Percentiles rank a stretch among this genome's conserved stretches.
Evolutionary conservation across 1,140 invertebrate species (phyloP).

Genomic region (Trichonephila clavata): DNA sequence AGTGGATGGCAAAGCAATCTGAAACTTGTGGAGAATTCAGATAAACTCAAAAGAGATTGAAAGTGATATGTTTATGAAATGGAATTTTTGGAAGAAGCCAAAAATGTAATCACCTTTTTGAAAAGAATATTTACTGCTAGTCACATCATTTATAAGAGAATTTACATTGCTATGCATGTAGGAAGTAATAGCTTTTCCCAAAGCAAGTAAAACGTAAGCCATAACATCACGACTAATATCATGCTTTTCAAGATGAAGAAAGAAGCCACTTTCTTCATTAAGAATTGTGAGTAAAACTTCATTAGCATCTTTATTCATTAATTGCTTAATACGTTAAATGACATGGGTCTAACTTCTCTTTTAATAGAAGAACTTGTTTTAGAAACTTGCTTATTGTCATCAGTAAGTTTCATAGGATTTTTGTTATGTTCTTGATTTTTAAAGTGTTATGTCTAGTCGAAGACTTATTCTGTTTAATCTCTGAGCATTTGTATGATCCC

Average conservation of each 20-base stretch:
- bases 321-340: background rate
- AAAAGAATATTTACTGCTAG: background rate
- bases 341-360: background rate
- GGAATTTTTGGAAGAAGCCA: background rate
- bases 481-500: no score
- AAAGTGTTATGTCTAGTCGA: no score
- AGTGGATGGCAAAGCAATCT: background rate
- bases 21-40: background rate
- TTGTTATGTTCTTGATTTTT: background rate
- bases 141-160: background rate
- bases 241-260: background rate
- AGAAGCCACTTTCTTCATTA: background rate
- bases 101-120: background rate
- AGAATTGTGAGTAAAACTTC: background rate
- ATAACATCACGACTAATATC: background rate
- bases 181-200: background rate
- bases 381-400: background rate
- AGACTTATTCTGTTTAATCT: no score
- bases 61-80: background rate
- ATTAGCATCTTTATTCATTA: background rate
- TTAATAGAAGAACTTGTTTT: background rate
- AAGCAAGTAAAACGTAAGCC: background rate
- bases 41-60: background rate
- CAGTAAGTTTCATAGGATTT: background rate
- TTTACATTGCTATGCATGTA: background rate